Conservation (phyloP, 1,140 invertebrate species). For the Heliconius hewitsoni region DNA sequence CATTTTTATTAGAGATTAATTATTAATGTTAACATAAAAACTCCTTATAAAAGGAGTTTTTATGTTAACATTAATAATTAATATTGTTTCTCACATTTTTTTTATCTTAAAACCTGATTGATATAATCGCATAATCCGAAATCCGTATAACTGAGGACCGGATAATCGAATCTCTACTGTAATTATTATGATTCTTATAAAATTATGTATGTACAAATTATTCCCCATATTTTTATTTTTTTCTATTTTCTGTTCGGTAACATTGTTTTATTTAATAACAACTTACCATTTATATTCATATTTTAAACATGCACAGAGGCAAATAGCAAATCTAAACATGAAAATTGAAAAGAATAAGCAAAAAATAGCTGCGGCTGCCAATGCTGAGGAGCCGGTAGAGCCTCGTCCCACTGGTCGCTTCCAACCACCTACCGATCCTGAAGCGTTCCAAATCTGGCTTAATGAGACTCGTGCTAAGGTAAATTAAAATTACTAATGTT, state of each 20-base stretch:
- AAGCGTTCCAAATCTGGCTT: conserved; percentile 87
- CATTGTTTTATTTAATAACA: neutral
- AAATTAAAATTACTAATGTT: conserved; percentile 25
- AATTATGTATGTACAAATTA: neutral
- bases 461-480: conserved; percentile 85
- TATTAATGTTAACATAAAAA: too few relatives aligned
- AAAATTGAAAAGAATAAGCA: conserved; percentile 91
- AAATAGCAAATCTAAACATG: conserved; percentile 87
- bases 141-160: neutral
- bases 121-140: too few relatives aligned
- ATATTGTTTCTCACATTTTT: too few relatives aligned
- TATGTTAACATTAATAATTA: too few relatives aligned
- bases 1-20: too few relatives aligned
- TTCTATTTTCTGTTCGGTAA: too few relatives aligned
- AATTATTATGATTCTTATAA: too few relatives aligned
- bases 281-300: neutral
- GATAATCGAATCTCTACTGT: too few relatives aligned
- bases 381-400: conserved; percentile 82
- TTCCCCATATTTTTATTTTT: too few relatives aligned
- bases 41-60: too few relatives aligned
- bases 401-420: conserved; percentile 56
- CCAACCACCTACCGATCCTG: conserved; percentile 83
- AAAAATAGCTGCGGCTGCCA: conserved; percentile 88
- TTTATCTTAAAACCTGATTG: too few relatives aligned
- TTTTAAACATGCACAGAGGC: conserved; percentile 82